Evolutionary conservation across 1,140 invertebrate genomes (phyloP), one percentile per base, ranked within the genome.

Genomic region (Drosophila seguyi): DNA sequence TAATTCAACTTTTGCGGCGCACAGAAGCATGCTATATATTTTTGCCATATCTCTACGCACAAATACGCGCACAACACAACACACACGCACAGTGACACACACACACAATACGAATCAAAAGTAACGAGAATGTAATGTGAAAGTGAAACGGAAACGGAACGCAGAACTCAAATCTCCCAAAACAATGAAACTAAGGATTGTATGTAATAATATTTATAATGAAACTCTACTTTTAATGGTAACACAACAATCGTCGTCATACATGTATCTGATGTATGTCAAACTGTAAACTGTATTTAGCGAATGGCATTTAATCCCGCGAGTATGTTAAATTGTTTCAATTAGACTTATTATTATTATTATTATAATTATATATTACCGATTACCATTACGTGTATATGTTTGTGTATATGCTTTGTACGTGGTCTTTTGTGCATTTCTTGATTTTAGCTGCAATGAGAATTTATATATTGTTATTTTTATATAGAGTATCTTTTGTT

Each of bases 291-390:
- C 69, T 86, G 82, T 86, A 86, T 86, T 86, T 86, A 86, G 83
- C 75, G 79, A 87, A 87, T 86, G 83, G 83, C 83, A 86, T 86
- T 86, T 86, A 87, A 86, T 75, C 68, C 81, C 82, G 45, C 76
- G 55, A 75, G 63, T 86, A 75, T 76, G 79, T 85, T 85, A 75
- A 86, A 85, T 50, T 81, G 68, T 85, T 84, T 86, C 52, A 65
- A 80, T 86, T 85, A 85, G 82, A 78, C 82, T 85, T 85, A 82
- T 82, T 69, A 69, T 65, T 48, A 58, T 65, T 31, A 66, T 68
- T 65, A 68, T 85, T 57, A 56, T 74, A 48, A 55, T 71, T 29
- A 75, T 71, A 56, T 58, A 65, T 42, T 63, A 57, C 48, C 48
- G 31, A 63, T 42, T 57, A 63, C 38, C 38, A 52, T 63, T 58